These are phyloP conservation scores for Phyllotreta striolata DNA, from an alignment of 2,888 invertebrate species.

Conservation along the genomic window DNA sequence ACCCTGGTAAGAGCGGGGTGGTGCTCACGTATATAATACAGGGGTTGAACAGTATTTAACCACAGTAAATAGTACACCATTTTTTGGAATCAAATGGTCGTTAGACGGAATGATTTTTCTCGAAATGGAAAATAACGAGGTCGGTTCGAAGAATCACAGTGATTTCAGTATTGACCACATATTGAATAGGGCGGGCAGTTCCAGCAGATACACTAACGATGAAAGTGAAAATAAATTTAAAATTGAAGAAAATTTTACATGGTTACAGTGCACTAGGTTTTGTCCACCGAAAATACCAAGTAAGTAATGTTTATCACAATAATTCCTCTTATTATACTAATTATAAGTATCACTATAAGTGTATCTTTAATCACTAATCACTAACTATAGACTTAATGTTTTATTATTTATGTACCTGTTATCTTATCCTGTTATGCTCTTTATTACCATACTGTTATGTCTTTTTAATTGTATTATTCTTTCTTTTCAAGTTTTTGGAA, in stretches of 20 bases:
- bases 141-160: conserved; percentile 43
- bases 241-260: conserved; percentile 54
- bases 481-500: not conserved
- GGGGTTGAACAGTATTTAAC: conserved; percentile 35
- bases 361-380: too few species aligned
- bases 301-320: conserved; percentile 58
- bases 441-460: not conserved
- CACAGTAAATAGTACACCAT: conserved; percentile 31
- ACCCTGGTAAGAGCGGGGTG: conserved; percentile 27
- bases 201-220: conserved; percentile 23
- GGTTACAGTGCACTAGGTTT: conserved; percentile 78
- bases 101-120: conserved; percentile 44
- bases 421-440: too few species aligned
- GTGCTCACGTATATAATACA: conserved; percentile 35
- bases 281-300: conserved; percentile 76
- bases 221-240: conserved; percentile 11
- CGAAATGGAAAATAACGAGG: conserved; percentile 36
- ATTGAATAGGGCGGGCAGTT: conserved; percentile 63
- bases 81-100: conserved; percentile 44
- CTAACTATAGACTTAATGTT: too few species aligned
- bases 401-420: too few species aligned
- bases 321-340: conserved; percentile 29
- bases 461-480: not conserved
- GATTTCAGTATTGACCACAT: conserved; percentile 72
- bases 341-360: too few species aligned